Evolutionary conservation across 2,888 invertebrate species (phyloP).

Genomic region (Odontocerum albicorne): DNA sequence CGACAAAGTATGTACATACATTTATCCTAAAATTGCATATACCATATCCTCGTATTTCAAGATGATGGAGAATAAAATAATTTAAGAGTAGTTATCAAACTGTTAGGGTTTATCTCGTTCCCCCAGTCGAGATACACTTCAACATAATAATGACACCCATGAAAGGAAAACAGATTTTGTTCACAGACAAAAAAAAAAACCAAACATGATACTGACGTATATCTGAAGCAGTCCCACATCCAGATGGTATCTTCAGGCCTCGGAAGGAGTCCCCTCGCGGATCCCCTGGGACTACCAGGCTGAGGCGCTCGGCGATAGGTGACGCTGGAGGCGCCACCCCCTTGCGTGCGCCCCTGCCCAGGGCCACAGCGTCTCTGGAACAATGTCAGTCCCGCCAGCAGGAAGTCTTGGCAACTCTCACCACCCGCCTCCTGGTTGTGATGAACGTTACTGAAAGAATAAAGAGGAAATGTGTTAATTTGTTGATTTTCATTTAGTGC

Average conservation of each 20-base stretch:
- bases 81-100: too few species aligned
- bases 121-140: too few species aligned
- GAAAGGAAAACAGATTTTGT: too few species aligned
- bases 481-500: too few species aligned
- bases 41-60: too few species aligned
- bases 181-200: too few species aligned
- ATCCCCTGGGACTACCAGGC: slow-evolving; percentile 46
- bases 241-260: slow-evolving; percentile 62
- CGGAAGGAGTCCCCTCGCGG: slow-evolving; percentile 59
- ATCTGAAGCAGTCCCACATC: slow-evolving; percentile 71
- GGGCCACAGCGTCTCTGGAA: slow-evolving; percentile 55
- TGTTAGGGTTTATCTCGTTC: too few species aligned
- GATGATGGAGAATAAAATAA: too few species aligned
- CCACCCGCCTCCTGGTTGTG: slow-evolving; percentile 48
- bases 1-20: too few species aligned
- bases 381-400: slow-evolving; percentile 63
- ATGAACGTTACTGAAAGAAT: slow-evolving; percentile 44
- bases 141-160: too few species aligned
- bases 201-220: slow-evolving; percentile 54
- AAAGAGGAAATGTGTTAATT: neutral
- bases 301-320: slow-evolving; percentile 40
- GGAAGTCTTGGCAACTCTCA: slow-evolving; percentile 55
- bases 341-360: neutral
- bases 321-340: slow-evolving; percentile 26
- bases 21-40: too few species aligned